These are phyloP conservation scores for Pantelozetes paolii DNA, from an alignment of 2,888 invertebrate species.

Conservation along the genomic window DNA sequence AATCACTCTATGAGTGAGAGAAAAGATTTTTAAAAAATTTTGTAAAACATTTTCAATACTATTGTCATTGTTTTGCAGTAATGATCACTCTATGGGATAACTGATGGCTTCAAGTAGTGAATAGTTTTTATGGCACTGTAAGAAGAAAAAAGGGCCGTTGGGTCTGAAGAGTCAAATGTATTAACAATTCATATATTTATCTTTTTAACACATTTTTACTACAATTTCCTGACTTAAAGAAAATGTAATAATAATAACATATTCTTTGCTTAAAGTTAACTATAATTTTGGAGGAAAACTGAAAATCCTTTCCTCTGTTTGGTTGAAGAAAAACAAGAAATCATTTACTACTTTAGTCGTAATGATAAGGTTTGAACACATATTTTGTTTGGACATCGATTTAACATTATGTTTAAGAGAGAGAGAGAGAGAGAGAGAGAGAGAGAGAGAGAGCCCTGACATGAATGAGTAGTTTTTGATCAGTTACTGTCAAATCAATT, in stretches of 20 bases:
- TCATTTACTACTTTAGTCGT: background rate
- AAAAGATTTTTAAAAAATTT: background rate
- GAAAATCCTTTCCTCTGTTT: background rate
- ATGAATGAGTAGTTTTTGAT: background rate
- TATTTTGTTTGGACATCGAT: background rate
- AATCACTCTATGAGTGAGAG: background rate
- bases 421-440: too few species aligned
- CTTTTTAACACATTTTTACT: slow-evolving; percentile 2
- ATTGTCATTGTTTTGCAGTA: slow-evolving; percentile 4
- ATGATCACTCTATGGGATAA: slow-evolving; percentile 11
- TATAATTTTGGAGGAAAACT: background rate
- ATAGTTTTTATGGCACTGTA: background rate
- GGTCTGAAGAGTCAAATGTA: background rate
- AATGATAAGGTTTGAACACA: slow-evolving; percentile 4
- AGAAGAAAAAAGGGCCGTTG: background rate
- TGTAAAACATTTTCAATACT: background rate
- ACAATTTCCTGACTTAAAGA: background rate
- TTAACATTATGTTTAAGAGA: background rate
- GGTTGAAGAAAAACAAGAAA: background rate
- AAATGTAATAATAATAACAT: background rate
- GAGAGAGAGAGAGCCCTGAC: background rate
- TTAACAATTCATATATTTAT: slow-evolving; percentile 9
- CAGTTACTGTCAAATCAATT: slow-evolving; percentile 13
- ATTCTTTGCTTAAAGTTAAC: background rate
- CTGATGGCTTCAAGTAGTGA: background rate